phyloP scores from a whole-genome alignment of 1,140 invertebrate species.

The Drosophila lowei region DNA sequence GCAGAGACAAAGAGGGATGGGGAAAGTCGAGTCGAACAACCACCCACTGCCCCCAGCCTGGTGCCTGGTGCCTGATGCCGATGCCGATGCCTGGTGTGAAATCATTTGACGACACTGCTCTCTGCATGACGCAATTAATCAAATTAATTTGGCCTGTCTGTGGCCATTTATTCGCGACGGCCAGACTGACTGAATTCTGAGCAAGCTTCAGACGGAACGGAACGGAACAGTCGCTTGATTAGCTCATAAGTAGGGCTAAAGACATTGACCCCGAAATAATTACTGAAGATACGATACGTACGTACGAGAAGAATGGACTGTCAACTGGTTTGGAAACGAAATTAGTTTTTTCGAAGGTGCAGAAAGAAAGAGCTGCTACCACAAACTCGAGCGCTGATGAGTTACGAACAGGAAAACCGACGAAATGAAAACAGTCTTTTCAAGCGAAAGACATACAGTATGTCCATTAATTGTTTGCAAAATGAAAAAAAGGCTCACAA shows the following conservation, averaged over 20 bases:
- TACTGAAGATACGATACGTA: too few relatives aligned
- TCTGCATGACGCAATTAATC: constrained; percentile 74
- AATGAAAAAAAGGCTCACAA: too few relatives aligned
- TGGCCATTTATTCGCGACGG: constrained; percentile 39
- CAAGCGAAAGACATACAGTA: too few relatives aligned
- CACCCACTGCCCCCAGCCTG: neutral
- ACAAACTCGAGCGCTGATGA: too few relatives aligned
- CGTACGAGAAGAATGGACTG: too few relatives aligned
- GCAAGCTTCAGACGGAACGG: constrained; percentile 10
- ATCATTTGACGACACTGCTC: constrained; percentile 72
- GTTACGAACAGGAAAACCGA: too few relatives aligned
- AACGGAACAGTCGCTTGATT: constrained; percentile 35
- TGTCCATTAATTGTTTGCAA: too few relatives aligned
- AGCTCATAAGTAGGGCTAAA: constrained; percentile 46
- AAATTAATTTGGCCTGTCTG: constrained; percentile 58
- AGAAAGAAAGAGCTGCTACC: too few relatives aligned
- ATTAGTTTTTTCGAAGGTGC: too few relatives aligned
- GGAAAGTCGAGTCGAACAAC: constrained; percentile 10
- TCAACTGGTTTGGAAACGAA: neutral
- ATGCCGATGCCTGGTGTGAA: constrained; percentile 57
- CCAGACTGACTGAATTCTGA: constrained; percentile 29
- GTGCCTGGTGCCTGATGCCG: neutral
- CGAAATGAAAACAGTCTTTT: too few relatives aligned
- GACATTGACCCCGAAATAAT: constrained; percentile 38
- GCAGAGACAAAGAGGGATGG: constrained; percentile 40